Evolutionary conservation across 1,140 invertebrate species (phyloP), one percentile per base, ranked within the genome.

Genomic region (Drosophila quadrilineata): DNA sequence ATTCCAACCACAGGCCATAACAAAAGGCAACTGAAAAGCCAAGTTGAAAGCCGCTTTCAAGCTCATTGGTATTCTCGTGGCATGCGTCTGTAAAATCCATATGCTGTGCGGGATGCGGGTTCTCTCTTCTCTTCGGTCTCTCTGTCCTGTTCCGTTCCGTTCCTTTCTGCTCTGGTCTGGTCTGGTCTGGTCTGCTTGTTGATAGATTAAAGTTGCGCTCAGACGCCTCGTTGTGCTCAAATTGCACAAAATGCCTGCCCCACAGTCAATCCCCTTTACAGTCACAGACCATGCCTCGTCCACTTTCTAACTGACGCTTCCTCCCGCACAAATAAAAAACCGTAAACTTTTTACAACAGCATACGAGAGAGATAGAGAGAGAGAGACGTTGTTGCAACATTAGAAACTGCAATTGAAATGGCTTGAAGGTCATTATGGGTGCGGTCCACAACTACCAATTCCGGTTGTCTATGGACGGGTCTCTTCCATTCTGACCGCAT

Each of bases 141-240:
- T n/a, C n/a, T n/a, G n/a, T n/a, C n/a, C n/a, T n/a, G n/a, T n/a
- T n/a, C n/a, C n/a, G n/a, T n/a, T n/a, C n/a, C n/a, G n/a, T n/a
- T n/a, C n/a, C n/a, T n/a, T n/a, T n/a, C n/a, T n/a, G n/a, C n/a
- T n/a, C n/a, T n/a, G n/a, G n/a, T n/a, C n/a, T n/a, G n/a, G n/a
- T n/a, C n/a, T n/a, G n/a, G n/a, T n/a, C n/a, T n/a, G n/a, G n/a
- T n/a, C n/a, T n/a, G n/a, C n/a, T n/a, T n/a, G n/a, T 48, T 76
- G 74, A 71, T 75, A 76, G 72, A 76, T 76, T 75, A 63, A 71
- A 75, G 62, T 71, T 63, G 59, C 72, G 74, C 62, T 74, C 73
- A 62, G 68, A 43, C 52, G 64, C 69, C 57, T 71, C 56, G 48
- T 49, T 46, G 40, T 46, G 21, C 53, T 57, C 58, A 69, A 69